Percentiles rank a stretch among this genome's conserved stretches.
Conservation (phyloP, 2,797 vertebrate species). For the Schizothorax lantsangensis region DNA sequence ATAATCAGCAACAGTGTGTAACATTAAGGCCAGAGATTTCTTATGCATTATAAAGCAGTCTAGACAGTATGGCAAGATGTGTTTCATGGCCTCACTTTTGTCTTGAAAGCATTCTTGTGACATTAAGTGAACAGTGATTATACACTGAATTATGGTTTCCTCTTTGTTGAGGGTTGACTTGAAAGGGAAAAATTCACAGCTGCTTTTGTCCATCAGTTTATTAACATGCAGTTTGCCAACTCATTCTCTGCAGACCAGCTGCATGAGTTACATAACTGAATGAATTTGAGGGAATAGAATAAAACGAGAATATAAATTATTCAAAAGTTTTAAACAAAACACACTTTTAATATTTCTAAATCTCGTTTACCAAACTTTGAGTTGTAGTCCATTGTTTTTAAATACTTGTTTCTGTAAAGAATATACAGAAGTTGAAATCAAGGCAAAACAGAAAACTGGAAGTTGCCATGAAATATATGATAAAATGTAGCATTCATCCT, state of each 20-base stretch:
- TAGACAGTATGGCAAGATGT: constrained; percentile 5
- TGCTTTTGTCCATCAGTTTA: background rate
- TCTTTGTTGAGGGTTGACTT: constrained; percentile 25
- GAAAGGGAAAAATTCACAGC: constrained; percentile 4
- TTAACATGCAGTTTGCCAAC: constrained; percentile 23
- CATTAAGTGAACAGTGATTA: constrained; percentile 34
- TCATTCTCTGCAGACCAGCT: background rate
- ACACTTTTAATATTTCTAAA: background rate
- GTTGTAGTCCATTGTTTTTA: background rate
- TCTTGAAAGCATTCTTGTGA: background rate
- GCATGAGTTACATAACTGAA: background rate
- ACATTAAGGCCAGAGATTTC: background rate
- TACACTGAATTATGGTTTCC: constrained; percentile 11
- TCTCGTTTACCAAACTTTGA: background rate
- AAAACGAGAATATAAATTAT: background rate
- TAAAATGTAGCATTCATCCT: background rate
- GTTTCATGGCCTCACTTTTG: constrained; percentile 16
- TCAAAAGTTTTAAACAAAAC: constrained; percentile 22
- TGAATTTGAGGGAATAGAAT: background rate
- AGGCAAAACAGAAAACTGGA: background rate
- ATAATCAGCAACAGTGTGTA: background rate
- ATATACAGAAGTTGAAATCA: background rate
- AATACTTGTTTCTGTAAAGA: background rate
- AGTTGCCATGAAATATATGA: too few species aligned
- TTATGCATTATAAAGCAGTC: constrained; percentile 23